These are phyloP conservation scores for Eumerus sabulonum DNA, from an alignment of 2,888 invertebrate genomes.

Conservation along the genomic window DNA sequence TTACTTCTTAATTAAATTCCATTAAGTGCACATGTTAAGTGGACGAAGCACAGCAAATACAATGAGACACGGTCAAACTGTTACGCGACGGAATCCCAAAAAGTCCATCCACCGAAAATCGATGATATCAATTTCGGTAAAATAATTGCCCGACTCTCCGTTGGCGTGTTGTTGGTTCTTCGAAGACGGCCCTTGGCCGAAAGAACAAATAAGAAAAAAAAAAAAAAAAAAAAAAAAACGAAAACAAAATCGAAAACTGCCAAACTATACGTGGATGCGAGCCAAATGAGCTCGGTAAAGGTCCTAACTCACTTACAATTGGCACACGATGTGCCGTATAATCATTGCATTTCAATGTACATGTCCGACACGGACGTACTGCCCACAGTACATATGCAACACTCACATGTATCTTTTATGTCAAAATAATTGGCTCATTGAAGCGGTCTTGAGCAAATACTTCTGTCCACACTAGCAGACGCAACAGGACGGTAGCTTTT, in stretches of 20 bases:
- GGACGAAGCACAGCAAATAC: slow-evolving; percentile 26
- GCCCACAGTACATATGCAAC: slow-evolving; percentile 41
- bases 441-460: slow-evolving; percentile 58
- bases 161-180: slow-evolving; percentile 23
- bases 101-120: slow-evolving; percentile 40
- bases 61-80: slow-evolving; percentile 23
- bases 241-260: not conserved
- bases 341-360: slow-evolving; percentile 63
- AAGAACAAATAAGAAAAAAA: too few species aligned
- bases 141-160: slow-evolving; percentile 61
- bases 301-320: slow-evolving; percentile 67
- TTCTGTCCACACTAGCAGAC: slow-evolving; percentile 27
- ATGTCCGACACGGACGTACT: slow-evolving; percentile 55
- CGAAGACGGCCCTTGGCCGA: slow-evolving; percentile 23
- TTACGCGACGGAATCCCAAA: slow-evolving; percentile 43
- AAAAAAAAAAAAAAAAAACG: not conserved
- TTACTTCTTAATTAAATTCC: slow-evolving; percentile 67
- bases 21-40: slow-evolving; percentile 62
- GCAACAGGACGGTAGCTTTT: not conserved
- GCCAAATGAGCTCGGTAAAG: slow-evolving; percentile 58
- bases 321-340: slow-evolving; percentile 68
- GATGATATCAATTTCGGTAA: slow-evolving; percentile 67
- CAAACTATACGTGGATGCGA: slow-evolving; percentile 44
- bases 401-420: slow-evolving; percentile 59
- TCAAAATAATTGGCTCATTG: slow-evolving; percentile 66